phyloP scores from a whole-genome alignment of 2,797 vertebrate genomes.

The Orestias chungarensis region DNA sequence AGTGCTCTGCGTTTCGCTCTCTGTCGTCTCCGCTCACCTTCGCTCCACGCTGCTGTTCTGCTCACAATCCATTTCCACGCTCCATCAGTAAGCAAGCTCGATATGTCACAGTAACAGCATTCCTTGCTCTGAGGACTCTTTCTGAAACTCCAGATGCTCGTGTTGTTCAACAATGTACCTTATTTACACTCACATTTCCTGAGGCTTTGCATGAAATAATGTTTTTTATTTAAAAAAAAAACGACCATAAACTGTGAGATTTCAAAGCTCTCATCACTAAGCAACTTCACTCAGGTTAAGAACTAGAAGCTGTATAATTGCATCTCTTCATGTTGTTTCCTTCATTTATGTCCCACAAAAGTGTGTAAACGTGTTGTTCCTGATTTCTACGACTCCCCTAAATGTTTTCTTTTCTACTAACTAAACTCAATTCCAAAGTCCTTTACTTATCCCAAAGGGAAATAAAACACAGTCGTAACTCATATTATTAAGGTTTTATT shows the following conservation, averaged over 20 bases:
- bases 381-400: too few species aligned
- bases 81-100: conserved; percentile 71
- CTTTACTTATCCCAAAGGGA: too few species aligned
- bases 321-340: neutral
- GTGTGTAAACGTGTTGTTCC: neutral
- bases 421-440: too few species aligned
- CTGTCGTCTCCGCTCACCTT: conserved; percentile 29
- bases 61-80: conserved; percentile 75
- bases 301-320: neutral
- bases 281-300: neutral
- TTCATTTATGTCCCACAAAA: neutral
- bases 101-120: conserved; percentile 70
- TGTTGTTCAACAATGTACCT: conserved; percentile 11
- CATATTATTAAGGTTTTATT: too few species aligned
- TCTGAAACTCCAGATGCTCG: conserved; percentile 45
- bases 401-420: too few species aligned
- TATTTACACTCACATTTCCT: conserved; percentile 30
- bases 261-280: neutral
- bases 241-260: neutral
- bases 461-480: too few species aligned
- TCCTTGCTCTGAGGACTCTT: conserved; percentile 66
- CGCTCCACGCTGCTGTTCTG: conserved; percentile 57
- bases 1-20: conserved; percentile 53
- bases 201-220: conserved; percentile 5
- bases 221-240: too few species aligned